These are phyloP conservation scores for Emydura subglobosa DNA, from an alignment of 2,113 vertebrate genomes.

Conservation along the genomic window DNA sequence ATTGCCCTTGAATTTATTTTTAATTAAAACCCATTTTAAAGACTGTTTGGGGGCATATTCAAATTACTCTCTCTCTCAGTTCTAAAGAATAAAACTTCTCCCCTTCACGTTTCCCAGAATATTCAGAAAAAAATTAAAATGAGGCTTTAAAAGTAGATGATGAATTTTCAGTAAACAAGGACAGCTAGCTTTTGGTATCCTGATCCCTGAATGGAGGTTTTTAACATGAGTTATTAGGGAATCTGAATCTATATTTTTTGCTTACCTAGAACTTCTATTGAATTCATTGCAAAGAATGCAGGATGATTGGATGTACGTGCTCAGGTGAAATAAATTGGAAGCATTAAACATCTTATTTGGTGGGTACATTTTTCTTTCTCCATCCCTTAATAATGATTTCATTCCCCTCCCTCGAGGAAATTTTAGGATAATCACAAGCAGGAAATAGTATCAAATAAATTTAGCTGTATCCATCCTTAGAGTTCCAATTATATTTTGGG, in stretches of 20 bases:
- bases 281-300: neutral
- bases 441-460: slow-evolving; percentile 66
- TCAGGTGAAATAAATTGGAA: slow-evolving; percentile 18
- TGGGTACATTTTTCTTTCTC: slow-evolving; percentile 3
- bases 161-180: neutral
- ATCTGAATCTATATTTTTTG: neutral
- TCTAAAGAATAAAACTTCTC: neutral
- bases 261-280: neutral
- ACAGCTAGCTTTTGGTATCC: neutral
- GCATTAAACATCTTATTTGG: slow-evolving; percentile 29
- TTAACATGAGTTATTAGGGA: neutral
- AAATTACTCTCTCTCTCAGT: neutral
- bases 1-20: neutral
- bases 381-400: slow-evolving; percentile 27
- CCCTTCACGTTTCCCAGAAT: rapidly evolving
- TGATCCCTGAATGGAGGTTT: neutral
- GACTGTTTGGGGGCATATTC: neutral
- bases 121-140: neutral
- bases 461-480: neutral
- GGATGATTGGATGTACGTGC: neutral
- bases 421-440: slow-evolving; percentile 57
- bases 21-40: neutral
- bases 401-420: slow-evolving; percentile 20
- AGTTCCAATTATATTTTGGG: slow-evolving; percentile 46
- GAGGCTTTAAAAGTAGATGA: neutral